phyloP scores from a whole-genome alignment of 2,888 invertebrate genomes.

The Caenorhabditis doughertyi region DNA sequence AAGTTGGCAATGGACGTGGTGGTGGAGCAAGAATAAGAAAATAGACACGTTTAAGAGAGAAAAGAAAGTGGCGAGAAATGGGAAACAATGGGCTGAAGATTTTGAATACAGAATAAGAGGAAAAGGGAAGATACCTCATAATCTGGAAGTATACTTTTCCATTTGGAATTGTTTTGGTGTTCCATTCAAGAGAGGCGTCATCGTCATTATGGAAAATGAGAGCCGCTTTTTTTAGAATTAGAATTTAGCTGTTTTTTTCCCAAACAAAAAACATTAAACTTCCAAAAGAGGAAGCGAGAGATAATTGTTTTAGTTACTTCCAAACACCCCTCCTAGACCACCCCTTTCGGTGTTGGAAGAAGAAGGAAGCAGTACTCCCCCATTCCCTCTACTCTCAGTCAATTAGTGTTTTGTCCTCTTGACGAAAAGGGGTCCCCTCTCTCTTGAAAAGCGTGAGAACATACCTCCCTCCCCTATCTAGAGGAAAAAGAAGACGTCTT shows the following conservation, averaged over 20 bases:
- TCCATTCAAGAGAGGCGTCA: too few species aligned
- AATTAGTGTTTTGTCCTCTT: constrained; percentile 65
- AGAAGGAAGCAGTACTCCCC: not conserved
- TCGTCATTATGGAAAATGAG: too few species aligned
- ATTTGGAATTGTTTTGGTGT: too few species aligned
- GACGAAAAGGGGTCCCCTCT: not conserved
- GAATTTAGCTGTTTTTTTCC: too few species aligned
- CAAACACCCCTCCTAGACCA: too few species aligned
- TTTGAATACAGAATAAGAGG: too few species aligned
- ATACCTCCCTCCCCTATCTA: constrained; percentile 10
- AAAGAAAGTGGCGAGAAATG: constrained; percentile 1
- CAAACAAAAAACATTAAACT: constrained; percentile 1
- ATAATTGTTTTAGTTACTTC: constrained; percentile 56
- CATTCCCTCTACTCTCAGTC: constrained; percentile 22
- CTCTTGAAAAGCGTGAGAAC: constrained; percentile 51
- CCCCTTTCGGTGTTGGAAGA: too few species aligned
- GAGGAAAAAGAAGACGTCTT: constrained; percentile 24
- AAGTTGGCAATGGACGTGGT: not conserved
- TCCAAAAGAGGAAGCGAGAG: not conserved
- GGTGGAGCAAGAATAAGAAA: constrained; percentile 9
- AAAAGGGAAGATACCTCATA: too few species aligned
- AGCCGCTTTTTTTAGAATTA: too few species aligned
- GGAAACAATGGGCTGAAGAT: too few species aligned
- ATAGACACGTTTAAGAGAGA: constrained; percentile 16
- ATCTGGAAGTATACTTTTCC: too few species aligned